A percentile compares a stretch with the other conserved stretches of the same genome.
These are phyloP conservation scores for Linepithema humile DNA, from an alignment of 1,140 invertebrate species.

Conservation along the genomic window DNA sequence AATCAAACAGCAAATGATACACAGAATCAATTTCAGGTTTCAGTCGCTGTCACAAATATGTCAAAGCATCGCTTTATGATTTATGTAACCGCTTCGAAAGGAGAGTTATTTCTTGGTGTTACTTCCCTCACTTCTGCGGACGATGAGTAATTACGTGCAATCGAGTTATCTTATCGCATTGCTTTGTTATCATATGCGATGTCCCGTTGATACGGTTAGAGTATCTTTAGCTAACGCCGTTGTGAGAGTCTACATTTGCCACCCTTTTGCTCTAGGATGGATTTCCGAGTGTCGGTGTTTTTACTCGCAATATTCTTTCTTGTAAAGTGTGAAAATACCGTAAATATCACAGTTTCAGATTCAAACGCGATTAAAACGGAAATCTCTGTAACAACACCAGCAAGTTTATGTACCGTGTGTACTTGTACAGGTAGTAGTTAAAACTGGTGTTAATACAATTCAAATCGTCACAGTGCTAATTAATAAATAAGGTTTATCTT, in stretches of 20 bases:
- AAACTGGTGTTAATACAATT: not conserved
- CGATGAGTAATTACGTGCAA: conserved; percentile 66
- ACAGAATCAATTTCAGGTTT: too few species aligned
- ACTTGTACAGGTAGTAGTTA: conserved; percentile 49
- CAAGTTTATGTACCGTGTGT: conserved; percentile 52
- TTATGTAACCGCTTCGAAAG: not conserved
- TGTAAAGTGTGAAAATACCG: not conserved
- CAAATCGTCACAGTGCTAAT: not conserved
- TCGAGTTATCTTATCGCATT: conserved; percentile 71
- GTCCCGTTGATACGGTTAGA: conserved; percentile 42
- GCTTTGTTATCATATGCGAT: conserved; percentile 50
- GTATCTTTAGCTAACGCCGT: conserved; percentile 1
- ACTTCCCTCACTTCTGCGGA: not conserved
- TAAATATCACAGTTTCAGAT: not conserved
- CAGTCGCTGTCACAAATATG: not conserved
- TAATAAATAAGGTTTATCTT: too few species aligned
- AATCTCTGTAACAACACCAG: not conserved
- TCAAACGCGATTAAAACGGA: not conserved
- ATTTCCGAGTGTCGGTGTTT: not conserved
- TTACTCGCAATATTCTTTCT: not conserved
- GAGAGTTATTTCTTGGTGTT: conserved; percentile 1
- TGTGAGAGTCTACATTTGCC: not conserved
- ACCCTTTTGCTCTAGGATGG: conserved; percentile 30
- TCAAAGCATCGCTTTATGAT: not conserved
- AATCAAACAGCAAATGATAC: too few species aligned